These are phyloP conservation scores for Ptilodon capucinus DNA, from an alignment of 2,888 invertebrate species.

Conservation along the genomic window DNA sequence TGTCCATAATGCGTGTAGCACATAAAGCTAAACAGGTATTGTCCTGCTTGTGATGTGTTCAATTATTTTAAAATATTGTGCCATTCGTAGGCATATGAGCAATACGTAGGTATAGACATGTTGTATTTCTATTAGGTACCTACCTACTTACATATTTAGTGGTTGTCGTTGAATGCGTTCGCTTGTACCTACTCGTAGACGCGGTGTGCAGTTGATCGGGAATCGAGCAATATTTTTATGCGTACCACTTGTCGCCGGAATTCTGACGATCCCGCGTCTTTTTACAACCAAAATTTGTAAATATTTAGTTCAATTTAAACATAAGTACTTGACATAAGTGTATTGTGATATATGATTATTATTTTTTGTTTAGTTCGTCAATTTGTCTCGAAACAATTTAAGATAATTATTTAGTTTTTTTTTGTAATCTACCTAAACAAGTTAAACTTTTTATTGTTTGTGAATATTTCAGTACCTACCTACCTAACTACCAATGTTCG, in stretches of 20 bases:
- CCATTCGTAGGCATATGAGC: slow-evolving; percentile 16
- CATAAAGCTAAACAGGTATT: slow-evolving; percentile 9
- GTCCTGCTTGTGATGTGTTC: slow-evolving; percentile 21
- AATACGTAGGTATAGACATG: no score
- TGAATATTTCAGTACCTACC: slow-evolving; percentile 48
- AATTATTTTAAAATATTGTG: slow-evolving; percentile 15
- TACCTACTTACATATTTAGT: slow-evolving; percentile 2
- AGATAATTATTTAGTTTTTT: slow-evolving; percentile 40
- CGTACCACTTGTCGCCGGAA: slow-evolving; percentile 6
- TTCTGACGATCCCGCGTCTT: slow-evolving; percentile 5
- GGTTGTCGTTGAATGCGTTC: not conserved
- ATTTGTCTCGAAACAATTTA: slow-evolving; percentile 43
- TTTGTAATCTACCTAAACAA: slow-evolving; percentile 29
- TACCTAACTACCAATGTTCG: slow-evolving; percentile 48
- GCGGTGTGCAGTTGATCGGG: not conserved
- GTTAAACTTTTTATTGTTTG: slow-evolving; percentile 12
- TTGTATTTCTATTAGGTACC: no score
- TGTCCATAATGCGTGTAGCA: slow-evolving; percentile 4
- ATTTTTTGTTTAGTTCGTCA: slow-evolving; percentile 38
- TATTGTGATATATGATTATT: slow-evolving; percentile 68
- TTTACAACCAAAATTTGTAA: slow-evolving; percentile 62
- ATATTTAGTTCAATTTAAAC: slow-evolving; percentile 72
- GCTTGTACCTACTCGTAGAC: not conserved
- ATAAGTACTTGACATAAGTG: slow-evolving; percentile 52
- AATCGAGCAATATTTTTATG: slow-evolving; percentile 12